Base-by-base conservation (phyloP, 2,113 vertebrate species). In the Coracopsis vasa region DNA sequence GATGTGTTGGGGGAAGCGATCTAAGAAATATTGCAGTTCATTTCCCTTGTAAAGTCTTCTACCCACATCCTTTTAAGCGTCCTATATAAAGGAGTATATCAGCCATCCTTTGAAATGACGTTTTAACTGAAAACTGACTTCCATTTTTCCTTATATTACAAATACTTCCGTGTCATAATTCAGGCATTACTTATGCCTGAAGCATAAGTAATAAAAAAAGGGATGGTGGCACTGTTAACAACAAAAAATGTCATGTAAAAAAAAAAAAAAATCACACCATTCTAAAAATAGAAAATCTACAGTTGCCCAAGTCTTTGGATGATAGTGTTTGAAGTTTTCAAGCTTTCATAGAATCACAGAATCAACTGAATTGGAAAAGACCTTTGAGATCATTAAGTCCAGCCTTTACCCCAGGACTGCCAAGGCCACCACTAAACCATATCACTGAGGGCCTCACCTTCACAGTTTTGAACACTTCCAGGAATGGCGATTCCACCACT, bases 1-100 rank as follows among this genome's bases (percentile, higher is more conserved):
- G 69, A 94, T 69, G 65, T 72, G 69, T 24, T 61, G 88, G 50
- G 41, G 86, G 61, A 90, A 93, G 75, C 0, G 6, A 81, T 86
- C 91, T 84, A 86, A 94, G 88, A 92, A 86, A 86, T 81, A 86
- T 0, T 84, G 41, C 77, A 79, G 72, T 37, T 50, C n/a, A 7
- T 78, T 92, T 94, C 89, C 92, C 65, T 48, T 62, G 39, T 70
- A 16, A 92, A 80, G 44, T 47, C 69, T 86, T 82, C 90, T 94
- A 72, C 88, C 84, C 85, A 71, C 75, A 60, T 92, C 81, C 80
- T 92, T 82, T 65, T 14, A 28, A 80, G 58, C 1, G 5, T 53
- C 24, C 53, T 73, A 39, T 28, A 44, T 39, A 83, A 67, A 51
- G 70, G 27, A 80, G 53, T 19, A 10, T 33, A 90, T 64, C 54